Conservation (phyloP, 2,113 vertebrate species). For the Hippocampus guttulatus region DNA sequence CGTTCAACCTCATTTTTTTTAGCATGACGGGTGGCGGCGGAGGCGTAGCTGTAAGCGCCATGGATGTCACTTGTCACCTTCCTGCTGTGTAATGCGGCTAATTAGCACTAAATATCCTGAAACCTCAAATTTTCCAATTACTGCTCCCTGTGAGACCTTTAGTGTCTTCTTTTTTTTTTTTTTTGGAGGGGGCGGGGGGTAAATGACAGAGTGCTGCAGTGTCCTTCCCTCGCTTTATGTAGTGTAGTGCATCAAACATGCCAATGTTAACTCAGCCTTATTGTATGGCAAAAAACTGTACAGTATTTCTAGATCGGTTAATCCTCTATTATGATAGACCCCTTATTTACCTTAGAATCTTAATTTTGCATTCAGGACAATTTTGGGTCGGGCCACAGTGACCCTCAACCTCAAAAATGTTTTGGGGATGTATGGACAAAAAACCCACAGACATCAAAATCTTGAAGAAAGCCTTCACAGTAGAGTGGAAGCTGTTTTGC, state of each 20-base stretch:
- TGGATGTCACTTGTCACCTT: slow-evolving; percentile 52
- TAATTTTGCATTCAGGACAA: not conserved
- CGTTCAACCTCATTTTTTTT: slow-evolving; percentile 11
- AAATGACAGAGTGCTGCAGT: slow-evolving; percentile 31
- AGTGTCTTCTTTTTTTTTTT: slow-evolving; percentile 9
- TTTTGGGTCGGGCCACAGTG: too few species aligned
- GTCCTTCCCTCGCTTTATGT: slow-evolving; percentile 16
- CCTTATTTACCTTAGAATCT: not conserved
- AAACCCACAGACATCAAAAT: not conserved
- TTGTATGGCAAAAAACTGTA: not conserved
- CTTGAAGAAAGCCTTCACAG: not conserved
- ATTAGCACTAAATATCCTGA: slow-evolving; percentile 53
- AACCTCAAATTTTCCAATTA: slow-evolving; percentile 58
- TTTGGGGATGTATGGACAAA: not conserved
- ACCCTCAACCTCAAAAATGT: not conserved
- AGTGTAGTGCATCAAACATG: slow-evolving; percentile 14
- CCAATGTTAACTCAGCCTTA: slow-evolving; percentile 2
- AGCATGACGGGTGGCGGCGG: slow-evolving; percentile 18
- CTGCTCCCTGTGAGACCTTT: slow-evolving; percentile 35
- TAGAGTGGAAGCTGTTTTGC: not conserved
- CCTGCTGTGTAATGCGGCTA: slow-evolving; percentile 46
- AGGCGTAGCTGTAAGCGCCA: slow-evolving; percentile 12
- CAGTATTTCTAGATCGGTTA: not conserved
- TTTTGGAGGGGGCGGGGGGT: slow-evolving; percentile 13
- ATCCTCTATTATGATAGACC: not conserved